Conservation (phyloP, 2,888 invertebrate species). For the Calliphora vomitoria region DNA sequence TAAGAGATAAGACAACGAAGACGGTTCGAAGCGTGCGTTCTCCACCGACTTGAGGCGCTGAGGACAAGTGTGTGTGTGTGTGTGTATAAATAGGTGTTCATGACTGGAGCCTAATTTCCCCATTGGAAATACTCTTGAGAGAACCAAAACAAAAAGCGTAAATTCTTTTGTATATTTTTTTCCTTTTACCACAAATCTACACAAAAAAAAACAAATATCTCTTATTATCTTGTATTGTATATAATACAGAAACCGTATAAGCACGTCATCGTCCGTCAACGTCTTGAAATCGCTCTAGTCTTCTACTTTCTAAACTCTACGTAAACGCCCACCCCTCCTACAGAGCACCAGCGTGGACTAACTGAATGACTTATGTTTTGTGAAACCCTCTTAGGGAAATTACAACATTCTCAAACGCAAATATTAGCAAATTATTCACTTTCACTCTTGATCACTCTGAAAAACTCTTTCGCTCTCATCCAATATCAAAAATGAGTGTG, state of each 20-base stretch:
- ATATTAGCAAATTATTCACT: conserved; percentile 47
- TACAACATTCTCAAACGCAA: conserved; percentile 37
- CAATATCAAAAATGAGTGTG: conserved; percentile 60
- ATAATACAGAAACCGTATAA: conserved; percentile 67
- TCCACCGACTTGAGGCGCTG: conserved; percentile 37
- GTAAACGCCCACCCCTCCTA: conserved; percentile 21
- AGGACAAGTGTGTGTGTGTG: conserved; percentile 41
- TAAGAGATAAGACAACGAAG: conserved; percentile 60
- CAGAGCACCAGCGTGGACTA: conserved; percentile 64
- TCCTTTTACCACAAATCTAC: conserved; percentile 63
- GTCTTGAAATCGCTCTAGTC: conserved; percentile 51
- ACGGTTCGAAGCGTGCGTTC: conserved; percentile 57
- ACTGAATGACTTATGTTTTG: conserved; percentile 63
- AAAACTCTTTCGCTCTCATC: conserved; percentile 66
- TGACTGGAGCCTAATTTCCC: conserved; percentile 61
- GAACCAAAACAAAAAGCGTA: conserved; percentile 65
- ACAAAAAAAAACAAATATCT: conserved; percentile 64
- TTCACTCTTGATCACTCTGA: conserved; percentile 58
- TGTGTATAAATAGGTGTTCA: conserved; percentile 28
- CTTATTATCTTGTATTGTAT: conserved; percentile 73
- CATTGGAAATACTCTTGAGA: conserved; percentile 61
- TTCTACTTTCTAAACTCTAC: conserved; percentile 64
- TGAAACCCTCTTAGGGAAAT: conserved; percentile 71
- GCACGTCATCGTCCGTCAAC: conserved; percentile 69
- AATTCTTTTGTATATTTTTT: conserved; percentile 64